Evolutionary conservation across 2,113 vertebrate genomes (phyloP).

Genomic region (Clarias batrachus): DNA sequence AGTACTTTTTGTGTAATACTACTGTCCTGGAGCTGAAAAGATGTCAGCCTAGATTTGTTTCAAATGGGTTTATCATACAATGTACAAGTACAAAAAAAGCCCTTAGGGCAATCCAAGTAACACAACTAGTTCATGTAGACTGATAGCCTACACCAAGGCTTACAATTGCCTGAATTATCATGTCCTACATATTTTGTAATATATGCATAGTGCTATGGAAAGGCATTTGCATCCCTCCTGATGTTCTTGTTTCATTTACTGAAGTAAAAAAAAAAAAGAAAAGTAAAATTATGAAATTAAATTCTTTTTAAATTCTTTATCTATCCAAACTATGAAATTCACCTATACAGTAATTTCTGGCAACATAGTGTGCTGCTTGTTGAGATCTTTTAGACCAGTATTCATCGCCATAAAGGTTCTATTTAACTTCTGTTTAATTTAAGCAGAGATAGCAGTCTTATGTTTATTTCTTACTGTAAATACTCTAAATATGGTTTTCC

Average conservation of each 20-base stretch:
- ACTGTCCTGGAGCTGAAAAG: background rate
- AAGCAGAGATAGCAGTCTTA: background rate
- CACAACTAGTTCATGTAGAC: background rate
- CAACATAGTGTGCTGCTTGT: background rate
- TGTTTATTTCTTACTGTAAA: background rate
- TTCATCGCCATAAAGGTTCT: background rate
- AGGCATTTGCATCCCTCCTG: no score
- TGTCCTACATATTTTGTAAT: background rate
- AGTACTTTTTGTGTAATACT: background rate
- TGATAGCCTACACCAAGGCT: background rate
- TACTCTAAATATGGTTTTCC: no score
- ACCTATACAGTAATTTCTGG: no score
- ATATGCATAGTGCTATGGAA: no score
- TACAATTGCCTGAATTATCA: background rate
- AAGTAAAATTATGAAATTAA: no score
- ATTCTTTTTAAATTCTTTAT: no score
- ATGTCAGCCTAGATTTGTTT: slow-evolving; percentile 1
- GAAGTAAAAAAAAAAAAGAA: no score
- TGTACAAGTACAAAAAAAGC: background rate
- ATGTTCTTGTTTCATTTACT: no score
- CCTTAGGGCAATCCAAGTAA: background rate
- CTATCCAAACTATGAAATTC: no score
- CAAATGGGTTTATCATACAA: background rate
- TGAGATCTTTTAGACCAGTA: background rate
- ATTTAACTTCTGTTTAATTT: background rate